phyloP scores from a whole-genome alignment of 2,113 vertebrate genomes.

The Callopanchax toddi region DNA sequence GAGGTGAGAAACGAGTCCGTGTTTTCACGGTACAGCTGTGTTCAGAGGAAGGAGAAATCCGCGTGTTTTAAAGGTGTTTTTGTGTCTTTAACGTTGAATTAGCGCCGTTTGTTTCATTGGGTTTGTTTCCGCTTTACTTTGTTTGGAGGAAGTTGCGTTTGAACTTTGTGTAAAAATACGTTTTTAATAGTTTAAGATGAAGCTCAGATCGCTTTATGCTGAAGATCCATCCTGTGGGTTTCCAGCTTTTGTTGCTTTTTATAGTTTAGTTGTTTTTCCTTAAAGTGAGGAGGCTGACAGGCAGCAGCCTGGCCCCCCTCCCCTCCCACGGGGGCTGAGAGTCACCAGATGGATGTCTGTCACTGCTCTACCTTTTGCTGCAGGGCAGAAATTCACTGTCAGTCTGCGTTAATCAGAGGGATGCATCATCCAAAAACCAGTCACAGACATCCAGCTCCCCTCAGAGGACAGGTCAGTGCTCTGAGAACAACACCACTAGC shows the following conservation, averaged over 20 bases:
- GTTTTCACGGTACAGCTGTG: no score
- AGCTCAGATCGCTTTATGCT: not conserved
- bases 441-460: constrained; percentile 25
- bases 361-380: constrained; percentile 59
- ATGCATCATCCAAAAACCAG: constrained; percentile 42
- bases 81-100: not conserved
- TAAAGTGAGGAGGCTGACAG: constrained; percentile 25
- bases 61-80: constrained; percentile 3
- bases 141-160: constrained; percentile 41
- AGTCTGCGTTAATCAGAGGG: constrained; percentile 61
- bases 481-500: not conserved
- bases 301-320: no score
- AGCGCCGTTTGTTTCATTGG: constrained; percentile 2
- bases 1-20: constrained; percentile 65
- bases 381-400: constrained; percentile 70
- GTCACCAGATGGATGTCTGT: constrained; percentile 71
- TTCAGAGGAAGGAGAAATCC: no score
- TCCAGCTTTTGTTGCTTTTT: not conserved
- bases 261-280: no score
- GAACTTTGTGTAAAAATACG: no score
- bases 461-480: constrained; percentile 3
- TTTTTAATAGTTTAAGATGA: no score
- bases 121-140: constrained; percentile 37
- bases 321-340: no score
- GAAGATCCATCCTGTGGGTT: not conserved